These are phyloP conservation scores for Tetrapedia diversipes DNA, from an alignment of 2,888 invertebrate species.

Conservation along the genomic window DNA sequence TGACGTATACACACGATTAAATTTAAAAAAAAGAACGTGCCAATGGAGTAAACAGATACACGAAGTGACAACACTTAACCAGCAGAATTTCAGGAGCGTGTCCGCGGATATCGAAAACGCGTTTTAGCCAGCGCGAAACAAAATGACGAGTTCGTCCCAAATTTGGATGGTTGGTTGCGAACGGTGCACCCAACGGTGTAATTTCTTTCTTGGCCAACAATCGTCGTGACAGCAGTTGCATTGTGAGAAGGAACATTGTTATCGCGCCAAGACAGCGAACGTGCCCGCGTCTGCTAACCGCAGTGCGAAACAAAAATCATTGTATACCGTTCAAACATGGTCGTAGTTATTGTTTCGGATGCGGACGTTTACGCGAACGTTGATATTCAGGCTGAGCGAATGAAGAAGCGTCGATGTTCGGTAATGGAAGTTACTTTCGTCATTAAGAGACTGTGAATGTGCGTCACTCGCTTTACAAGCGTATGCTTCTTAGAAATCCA, in stretches of 20 bases:
- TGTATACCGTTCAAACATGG: constrained; percentile 1
- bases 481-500: too few species aligned
- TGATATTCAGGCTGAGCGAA: not conserved
- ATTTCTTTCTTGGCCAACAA: constrained; percentile 2
- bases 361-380: constrained; percentile 5
- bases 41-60: too few species aligned
- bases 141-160: too few species aligned
- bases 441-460: not conserved
- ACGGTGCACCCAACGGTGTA: not conserved
- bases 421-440: constrained; percentile 12
- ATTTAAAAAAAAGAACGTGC: too few species aligned
- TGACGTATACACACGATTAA: too few species aligned
- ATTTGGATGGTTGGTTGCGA: not conserved
- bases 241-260: constrained; percentile 26
- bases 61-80: too few species aligned
- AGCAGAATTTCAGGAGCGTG: too few species aligned
- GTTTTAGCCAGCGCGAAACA: not conserved
- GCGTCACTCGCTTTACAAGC: too few species aligned
- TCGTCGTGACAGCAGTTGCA: not conserved
- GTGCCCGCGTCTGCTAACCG: constrained; percentile 7
- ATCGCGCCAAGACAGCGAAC: not conserved
- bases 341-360: constrained; percentile 3
- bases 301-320: constrained; percentile 14
- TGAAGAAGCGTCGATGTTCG: constrained; percentile 6
- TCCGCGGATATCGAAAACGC: too few species aligned